Evolutionary conservation across 2,888 invertebrate species (phyloP), one percentile per base, ranked within the genome.

Genomic region (Resseliella maxima): DNA sequence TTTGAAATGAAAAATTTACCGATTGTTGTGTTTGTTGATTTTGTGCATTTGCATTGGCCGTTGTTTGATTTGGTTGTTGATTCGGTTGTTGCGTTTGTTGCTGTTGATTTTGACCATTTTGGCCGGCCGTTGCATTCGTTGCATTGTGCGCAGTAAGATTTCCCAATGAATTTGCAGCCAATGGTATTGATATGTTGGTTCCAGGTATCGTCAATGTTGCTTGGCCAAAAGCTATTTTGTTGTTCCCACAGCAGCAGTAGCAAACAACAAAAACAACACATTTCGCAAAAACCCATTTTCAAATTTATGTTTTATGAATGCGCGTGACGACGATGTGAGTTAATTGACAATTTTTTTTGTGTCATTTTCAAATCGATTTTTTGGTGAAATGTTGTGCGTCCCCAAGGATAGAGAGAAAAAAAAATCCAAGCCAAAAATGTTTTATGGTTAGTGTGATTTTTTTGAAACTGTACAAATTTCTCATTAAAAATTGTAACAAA

Each of bases 141-240:
- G 86, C 38, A 86, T 85, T 86, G 21, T 27, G 35, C 21, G 64
- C 31, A 0, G 86, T 85, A 24, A 89, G 88, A n/a, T 89, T 88
- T 24, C 88, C 86, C 38, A 86, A 83, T 54, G 89, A 88, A 87
- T 89, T 89, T 86, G 89, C n/a, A n/a, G n/a, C 88, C 45, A 91
- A 90, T 31, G 94, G 94, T 88, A 94, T 93, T 89, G 92, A 92
- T 87, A 93, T 92, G 88, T 93, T 93, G 27, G 93, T 92, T 72
- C 93, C 92, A 86, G 93, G 93, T 89, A 93, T 92, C 86, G 92
- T 92, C 87, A 93, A 91, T 89, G 93, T 91, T 87, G 93, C 92
- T 89, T 93, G 93, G 64, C 88, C 88, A 87, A 87, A 88, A 83
- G 88, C 88, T 87, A 86, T n/a, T 8, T n/a, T n/a, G n/a, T n/a